Evolutionary conservation across 2,888 invertebrate genomes (phyloP).

Genomic region (Leptopilina syphax): DNA sequence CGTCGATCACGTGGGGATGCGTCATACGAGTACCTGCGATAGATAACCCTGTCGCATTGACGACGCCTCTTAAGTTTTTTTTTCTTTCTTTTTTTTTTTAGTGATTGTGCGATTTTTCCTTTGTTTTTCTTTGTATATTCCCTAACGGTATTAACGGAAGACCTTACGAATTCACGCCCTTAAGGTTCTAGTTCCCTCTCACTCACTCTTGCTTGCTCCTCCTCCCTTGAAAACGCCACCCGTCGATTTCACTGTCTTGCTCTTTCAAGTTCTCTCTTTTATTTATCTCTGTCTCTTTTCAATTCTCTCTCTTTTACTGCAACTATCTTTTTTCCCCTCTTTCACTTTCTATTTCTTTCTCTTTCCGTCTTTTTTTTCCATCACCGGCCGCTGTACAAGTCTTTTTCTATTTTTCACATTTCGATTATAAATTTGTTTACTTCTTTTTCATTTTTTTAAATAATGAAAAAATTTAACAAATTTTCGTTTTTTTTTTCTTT

Average conservation of each 20-base stretch:
- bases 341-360: constrained; percentile 16
- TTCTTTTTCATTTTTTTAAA: background rate
- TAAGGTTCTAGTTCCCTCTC: constrained; percentile 41
- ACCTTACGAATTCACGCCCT: constrained; percentile 47
- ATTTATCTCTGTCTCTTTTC: background rate
- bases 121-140: background rate
- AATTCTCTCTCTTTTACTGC: constrained; percentile 6
- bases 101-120: constrained; percentile 39
- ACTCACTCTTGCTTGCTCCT: constrained; percentile 2
- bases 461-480: background rate
- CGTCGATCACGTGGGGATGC: constrained; percentile 56
- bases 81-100: background rate
- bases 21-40: constrained; percentile 20
- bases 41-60: constrained; percentile 11
- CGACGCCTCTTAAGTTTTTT: constrained; percentile 15
- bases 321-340: constrained; percentile 38
- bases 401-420: background rate
- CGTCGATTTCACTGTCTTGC: constrained; percentile 29
- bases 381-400: constrained; percentile 39
- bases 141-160: constrained; percentile 43
- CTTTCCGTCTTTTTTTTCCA: constrained; percentile 36
- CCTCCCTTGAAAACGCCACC: constrained; percentile 45
- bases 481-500: background rate
- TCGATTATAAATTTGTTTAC: background rate
- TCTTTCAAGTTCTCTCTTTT: constrained; percentile 23